Percentiles rank a stretch among this genome's conserved stretches.
Conservation (phyloP, 2,113 vertebrate genomes). For the Hydropotes inermis region DNA sequence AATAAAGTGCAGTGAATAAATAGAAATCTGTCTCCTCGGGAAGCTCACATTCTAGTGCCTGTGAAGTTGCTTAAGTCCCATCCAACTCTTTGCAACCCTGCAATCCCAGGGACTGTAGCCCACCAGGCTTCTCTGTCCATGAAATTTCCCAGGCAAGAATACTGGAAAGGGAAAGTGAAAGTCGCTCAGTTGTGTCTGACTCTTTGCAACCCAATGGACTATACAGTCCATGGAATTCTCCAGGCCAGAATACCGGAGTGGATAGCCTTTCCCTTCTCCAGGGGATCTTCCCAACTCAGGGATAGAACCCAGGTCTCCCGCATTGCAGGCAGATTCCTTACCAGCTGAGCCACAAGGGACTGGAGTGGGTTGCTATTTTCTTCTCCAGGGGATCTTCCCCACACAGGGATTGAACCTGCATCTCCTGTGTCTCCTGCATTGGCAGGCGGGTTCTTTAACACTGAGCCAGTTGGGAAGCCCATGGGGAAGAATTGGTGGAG, state of each 20-base stretch:
- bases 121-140: not conserved
- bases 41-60: not conserved
- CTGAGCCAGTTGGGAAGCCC: not conserved
- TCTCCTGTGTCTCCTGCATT: not conserved
- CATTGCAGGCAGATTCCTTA: not conserved
- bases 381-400: not conserved
- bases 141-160: not conserved
- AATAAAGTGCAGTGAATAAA: not conserved
- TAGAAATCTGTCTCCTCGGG: not conserved
- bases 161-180: not conserved
- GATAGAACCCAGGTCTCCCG: not conserved
- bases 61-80: not conserved
- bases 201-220: not conserved
- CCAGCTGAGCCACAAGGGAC: not conserved
- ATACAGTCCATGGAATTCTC: not conserved
- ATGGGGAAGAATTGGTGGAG: not conserved
- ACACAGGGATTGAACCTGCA: not conserved
- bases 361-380: not conserved
- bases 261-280: not conserved
- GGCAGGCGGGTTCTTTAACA: not conserved
- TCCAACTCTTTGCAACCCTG: not conserved
- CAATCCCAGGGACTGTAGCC: not conserved
- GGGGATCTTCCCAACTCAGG: not conserved
- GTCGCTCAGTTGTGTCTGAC: rapidly evolving
- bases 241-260: not conserved